These are phyloP conservation scores for Thryonomys swinderianus DNA, from an alignment of 2,113 vertebrate genomes.

Conservation along the genomic window DNA sequence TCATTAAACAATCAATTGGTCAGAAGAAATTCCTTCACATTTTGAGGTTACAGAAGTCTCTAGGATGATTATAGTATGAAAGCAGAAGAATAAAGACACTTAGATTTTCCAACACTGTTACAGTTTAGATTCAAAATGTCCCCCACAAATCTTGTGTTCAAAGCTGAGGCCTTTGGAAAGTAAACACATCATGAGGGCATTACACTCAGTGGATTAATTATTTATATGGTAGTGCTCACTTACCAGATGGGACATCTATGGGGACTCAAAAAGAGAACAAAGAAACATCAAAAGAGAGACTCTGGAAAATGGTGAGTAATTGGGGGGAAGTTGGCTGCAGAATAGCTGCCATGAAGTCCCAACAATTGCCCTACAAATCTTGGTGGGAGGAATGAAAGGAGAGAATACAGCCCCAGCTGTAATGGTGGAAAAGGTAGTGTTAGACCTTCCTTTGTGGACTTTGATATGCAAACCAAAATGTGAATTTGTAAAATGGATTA, in stretches of 20 bases:
- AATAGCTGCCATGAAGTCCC: background rate
- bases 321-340: background rate
- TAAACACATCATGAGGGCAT: background rate
- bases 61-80: background rate
- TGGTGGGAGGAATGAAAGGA: background rate
- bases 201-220: background rate
- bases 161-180: background rate
- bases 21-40: background rate
- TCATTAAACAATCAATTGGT: background rate
- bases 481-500: background rate
- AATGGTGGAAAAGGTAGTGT: background rate
- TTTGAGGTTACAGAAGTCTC: background rate
- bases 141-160: background rate
- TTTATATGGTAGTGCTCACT: background rate
- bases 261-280: background rate
- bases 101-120: background rate
- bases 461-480: background rate
- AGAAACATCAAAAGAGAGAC: background rate
- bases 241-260: too few species aligned
- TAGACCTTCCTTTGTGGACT: background rate
- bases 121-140: background rate
- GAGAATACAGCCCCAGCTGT: background rate
- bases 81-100: background rate
- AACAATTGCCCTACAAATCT: background rate
- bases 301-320: background rate